Percentiles rank a stretch among this genome's conserved stretches.
Conservation (phyloP, 2,113 vertebrate genomes). For the Meriones unguiculatus region DNA sequence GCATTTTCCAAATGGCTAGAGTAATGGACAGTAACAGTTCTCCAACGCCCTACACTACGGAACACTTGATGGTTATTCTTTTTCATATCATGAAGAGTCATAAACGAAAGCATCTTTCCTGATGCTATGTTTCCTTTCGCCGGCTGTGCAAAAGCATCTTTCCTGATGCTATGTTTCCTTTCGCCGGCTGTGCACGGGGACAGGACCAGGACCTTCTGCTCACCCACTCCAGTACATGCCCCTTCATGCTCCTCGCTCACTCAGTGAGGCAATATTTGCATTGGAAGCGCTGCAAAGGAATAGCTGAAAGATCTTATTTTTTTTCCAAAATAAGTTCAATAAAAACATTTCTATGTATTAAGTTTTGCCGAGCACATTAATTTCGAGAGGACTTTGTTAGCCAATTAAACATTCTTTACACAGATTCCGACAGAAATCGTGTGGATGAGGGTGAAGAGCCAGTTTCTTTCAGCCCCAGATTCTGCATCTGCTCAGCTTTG, state of each 20-base stretch:
- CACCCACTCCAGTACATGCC: not conserved
- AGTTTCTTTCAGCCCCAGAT: not conserved
- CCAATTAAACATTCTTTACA: constrained; percentile 34
- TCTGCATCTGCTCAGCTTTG: not conserved
- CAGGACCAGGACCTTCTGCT: not conserved
- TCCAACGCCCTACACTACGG: no score
- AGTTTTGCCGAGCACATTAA: constrained; percentile 56
- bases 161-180: rapidly evolving
- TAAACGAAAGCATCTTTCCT: not conserved
- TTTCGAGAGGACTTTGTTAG: not conserved
- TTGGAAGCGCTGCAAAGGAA: constrained; percentile 70
- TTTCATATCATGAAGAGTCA: not conserved
- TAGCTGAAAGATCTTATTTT: constrained; percentile 34
- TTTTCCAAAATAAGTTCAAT: constrained; percentile 51
- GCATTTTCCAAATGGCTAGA: not conserved
- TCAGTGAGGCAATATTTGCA: constrained; percentile 29
- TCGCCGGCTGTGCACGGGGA: not conserved
- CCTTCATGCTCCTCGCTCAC: not conserved
- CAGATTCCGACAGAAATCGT: not conserved
- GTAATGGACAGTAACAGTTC: not conserved
- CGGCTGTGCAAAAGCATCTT: not conserved
- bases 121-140: rapidly evolving
- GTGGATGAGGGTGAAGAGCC: not conserved
- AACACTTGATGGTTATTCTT: not conserved
- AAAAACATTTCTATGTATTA: constrained; percentile 64